A percentile compares a stretch with the other conserved stretches of the same genome.
Conservation (phyloP, 2,113 vertebrate genomes). For the Pelodiscus sinensis region DNA sequence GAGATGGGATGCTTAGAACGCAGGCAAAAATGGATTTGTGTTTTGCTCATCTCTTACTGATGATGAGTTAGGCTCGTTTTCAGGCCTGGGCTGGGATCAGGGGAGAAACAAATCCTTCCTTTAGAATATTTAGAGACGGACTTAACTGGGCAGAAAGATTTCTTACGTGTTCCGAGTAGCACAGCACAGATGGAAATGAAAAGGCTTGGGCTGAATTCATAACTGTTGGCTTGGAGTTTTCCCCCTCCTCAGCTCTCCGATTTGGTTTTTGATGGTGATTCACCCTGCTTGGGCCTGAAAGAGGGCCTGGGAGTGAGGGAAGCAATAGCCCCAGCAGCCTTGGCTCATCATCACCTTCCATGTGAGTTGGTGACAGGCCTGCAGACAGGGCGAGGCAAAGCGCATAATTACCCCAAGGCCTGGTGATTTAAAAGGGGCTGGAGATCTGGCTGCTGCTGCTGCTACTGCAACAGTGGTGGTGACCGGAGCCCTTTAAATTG, state of each 20-base stretch:
- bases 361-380: background rate
- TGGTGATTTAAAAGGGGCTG: no score
- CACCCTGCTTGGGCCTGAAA: background rate
- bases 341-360: background rate
- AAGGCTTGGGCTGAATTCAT: background rate
- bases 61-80: background rate
- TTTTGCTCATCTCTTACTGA: background rate
- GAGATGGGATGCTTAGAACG: accelerated
- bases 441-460: no score
- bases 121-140: background rate
- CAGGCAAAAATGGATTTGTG: accelerated
- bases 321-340: background rate
- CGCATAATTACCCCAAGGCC: no score
- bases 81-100: accelerated
- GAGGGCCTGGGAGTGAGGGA: background rate
- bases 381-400: no score
- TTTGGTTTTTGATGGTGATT: background rate
- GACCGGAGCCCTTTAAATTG: no score
- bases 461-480: no score
- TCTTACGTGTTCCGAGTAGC: no score
- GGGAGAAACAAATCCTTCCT: background rate
- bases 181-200: background rate
- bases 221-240: no score
- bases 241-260: background rate
- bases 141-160: no score